Evolutionary conservation across 2,113 vertebrate genomes (phyloP).

Genomic region (Zosterops borbonicus): DNA sequence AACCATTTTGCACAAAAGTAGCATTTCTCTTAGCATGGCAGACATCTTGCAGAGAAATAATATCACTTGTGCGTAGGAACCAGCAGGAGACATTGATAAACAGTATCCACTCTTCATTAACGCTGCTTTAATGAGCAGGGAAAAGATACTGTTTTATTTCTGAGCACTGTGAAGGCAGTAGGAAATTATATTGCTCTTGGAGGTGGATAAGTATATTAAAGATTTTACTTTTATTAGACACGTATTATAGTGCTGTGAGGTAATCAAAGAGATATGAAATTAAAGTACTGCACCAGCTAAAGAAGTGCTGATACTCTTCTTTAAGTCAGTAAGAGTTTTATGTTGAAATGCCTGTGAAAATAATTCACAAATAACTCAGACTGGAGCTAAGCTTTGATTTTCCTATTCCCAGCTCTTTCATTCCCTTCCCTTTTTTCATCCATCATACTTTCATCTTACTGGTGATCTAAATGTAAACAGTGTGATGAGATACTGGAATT

Average conservation of each 20-base stretch:
- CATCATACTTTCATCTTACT: neutral
- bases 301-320: neutral
- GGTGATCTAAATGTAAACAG: neutral
- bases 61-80: neutral
- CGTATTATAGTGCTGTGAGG: neutral
- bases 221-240: neutral
- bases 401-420: neutral
- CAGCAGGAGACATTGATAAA: slow-evolving; percentile 26
- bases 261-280: neutral
- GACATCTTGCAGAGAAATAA: slow-evolving; percentile 36
- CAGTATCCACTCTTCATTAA: neutral
- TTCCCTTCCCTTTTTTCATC: neutral
- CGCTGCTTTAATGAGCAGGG: neutral
- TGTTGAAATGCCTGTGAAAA: neutral
- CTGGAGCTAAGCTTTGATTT: neutral
- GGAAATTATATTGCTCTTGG: neutral
- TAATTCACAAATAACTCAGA: neutral
- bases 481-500: neutral
- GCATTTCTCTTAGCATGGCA: neutral
- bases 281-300: neutral
- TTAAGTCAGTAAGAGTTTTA: neutral
- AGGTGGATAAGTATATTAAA: neutral
- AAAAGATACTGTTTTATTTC: slow-evolving; percentile 2
- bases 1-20: slow-evolving; percentile 22
- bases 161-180: neutral